These are phyloP conservation scores for Maconellicoccus hirsutus DNA, from an alignment of 1,140 invertebrate species.

Conservation along the genomic window DNA sequence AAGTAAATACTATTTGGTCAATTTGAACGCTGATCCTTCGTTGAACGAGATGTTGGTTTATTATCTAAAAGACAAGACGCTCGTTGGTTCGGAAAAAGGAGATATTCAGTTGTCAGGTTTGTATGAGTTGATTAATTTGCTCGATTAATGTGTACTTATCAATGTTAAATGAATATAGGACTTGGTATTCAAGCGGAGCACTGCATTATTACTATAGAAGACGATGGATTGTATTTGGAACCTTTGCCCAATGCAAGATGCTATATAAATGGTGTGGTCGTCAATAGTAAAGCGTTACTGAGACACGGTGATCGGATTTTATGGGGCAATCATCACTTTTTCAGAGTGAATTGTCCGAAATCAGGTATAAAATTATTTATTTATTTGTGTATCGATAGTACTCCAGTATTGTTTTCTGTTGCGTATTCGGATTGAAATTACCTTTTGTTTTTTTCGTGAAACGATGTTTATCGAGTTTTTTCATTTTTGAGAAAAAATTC, in stretches of 20 bases:
- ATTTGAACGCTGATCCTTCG: slow-evolving; percentile 95
- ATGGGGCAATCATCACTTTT: slow-evolving; percentile 99
- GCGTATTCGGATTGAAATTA: too few species aligned
- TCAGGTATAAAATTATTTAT: too few species aligned
- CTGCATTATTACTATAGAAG: slow-evolving; percentile 76
- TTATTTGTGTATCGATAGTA: too few species aligned
- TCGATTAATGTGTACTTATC: too few species aligned
- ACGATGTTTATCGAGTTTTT: too few species aligned
- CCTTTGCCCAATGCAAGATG: slow-evolving; percentile 71
- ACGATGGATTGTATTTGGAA: slow-evolving; percentile 64
- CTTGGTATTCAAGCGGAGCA: slow-evolving; percentile 89
- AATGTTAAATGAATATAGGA: background rate
- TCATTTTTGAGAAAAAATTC: too few species aligned
- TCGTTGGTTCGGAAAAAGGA: slow-evolving; percentile 60
- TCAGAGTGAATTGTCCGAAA: slow-evolving; percentile 89
- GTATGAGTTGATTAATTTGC: too few species aligned
- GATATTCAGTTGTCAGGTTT: slow-evolving; percentile 92
- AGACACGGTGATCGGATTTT: slow-evolving; percentile 90
- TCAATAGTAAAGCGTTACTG: slow-evolving; percentile 52
- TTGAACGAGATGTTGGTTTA: slow-evolving; percentile 96
- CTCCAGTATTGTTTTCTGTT: too few species aligned
- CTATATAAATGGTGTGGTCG: slow-evolving; percentile 69
- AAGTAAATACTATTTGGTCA: slow-evolving; percentile 96
- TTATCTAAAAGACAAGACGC: slow-evolving; percentile 87
- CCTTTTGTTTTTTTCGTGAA: too few species aligned